These are phyloP conservation scores for Seriola quinqueradiata DNA, from an alignment of 2,113 vertebrate genomes.

Conservation along the genomic window DNA sequence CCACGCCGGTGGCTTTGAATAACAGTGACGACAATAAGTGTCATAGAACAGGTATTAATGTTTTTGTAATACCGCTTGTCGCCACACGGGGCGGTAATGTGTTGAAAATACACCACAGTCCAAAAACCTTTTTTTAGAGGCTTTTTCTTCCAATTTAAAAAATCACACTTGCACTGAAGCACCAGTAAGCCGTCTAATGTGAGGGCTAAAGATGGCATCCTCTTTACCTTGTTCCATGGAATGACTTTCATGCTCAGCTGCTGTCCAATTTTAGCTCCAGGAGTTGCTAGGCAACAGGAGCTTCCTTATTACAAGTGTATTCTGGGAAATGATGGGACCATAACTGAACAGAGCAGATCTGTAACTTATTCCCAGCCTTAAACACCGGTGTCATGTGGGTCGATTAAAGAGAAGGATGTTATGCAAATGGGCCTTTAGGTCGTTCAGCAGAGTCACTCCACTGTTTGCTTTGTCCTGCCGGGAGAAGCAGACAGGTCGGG, in stretches of 20 bases:
- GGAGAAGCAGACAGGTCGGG: not conserved
- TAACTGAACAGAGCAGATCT: slow-evolving; percentile 58
- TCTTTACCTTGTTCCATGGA: slow-evolving; percentile 46
- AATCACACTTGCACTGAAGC: slow-evolving; percentile 27
- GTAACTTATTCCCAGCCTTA: slow-evolving; percentile 47
- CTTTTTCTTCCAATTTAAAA: slow-evolving; percentile 17
- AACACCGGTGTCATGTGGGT: slow-evolving; percentile 28
- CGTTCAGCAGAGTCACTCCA: slow-evolving; percentile 4
- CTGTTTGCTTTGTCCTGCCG: slow-evolving; percentile 44
- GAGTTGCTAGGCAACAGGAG: slow-evolving; percentile 80
- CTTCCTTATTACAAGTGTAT: slow-evolving; percentile 59
- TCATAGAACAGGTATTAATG: slow-evolving; percentile 25
- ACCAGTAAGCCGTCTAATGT: slow-evolving; percentile 11
- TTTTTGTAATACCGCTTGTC: slow-evolving; percentile 60
- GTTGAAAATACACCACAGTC: not conserved
- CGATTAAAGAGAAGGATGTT: slow-evolving; percentile 28
- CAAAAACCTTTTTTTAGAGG: not conserved
- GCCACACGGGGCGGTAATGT: slow-evolving; percentile 49
- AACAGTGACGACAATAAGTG: slow-evolving; percentile 9
- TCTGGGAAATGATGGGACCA: slow-evolving; percentile 60
- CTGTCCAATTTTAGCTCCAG: slow-evolving; percentile 67
- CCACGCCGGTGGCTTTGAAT: slow-evolving; percentile 32
- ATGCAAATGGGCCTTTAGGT: slow-evolving; percentile 23
- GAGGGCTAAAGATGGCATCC: slow-evolving; percentile 34
- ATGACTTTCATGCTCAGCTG: slow-evolving; percentile 75